Percentiles rank a stretch among this genome's conserved stretches.
phyloP scores from a whole-genome alignment of 2,888 invertebrate genomes.

The Eupithecia dodoneata region DNA sequence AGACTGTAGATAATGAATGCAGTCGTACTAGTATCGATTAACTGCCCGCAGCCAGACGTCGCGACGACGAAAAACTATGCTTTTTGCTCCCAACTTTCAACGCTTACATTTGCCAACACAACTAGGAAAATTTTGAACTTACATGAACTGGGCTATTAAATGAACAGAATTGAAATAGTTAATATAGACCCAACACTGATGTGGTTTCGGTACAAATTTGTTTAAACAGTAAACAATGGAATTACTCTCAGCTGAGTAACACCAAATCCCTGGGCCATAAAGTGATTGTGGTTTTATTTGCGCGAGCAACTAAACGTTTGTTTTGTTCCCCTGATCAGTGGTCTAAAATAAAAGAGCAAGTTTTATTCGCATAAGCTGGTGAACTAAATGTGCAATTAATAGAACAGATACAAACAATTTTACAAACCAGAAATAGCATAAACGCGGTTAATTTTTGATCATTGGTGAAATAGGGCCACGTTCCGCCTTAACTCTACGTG shows the following conservation, averaged over 20 bases:
- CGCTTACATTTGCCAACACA: conserved; percentile 50
- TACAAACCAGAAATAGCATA: too few relatives aligned
- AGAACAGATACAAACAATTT: not conserved
- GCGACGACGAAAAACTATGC: conserved; percentile 71
- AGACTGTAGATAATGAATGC: conserved; percentile 44
- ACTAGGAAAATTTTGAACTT: conserved; percentile 30
- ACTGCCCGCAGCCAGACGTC: conserved; percentile 65
- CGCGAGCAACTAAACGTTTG: conserved; percentile 15
- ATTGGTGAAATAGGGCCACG: not conserved
- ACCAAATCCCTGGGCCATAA: conserved; percentile 13
- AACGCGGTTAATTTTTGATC: not conserved
- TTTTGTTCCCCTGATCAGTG: conserved; percentile 11
- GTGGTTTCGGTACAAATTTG: conserved; percentile 19
- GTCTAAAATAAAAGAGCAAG: not conserved
- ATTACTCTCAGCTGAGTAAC: conserved; percentile 27
- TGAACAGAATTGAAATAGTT: conserved; percentile 21
- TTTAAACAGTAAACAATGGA: conserved; percentile 16
- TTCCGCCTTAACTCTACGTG: not conserved
- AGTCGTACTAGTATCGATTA: conserved; percentile 69
- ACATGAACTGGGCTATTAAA: conserved; percentile 35
- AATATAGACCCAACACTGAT: conserved; percentile 18
- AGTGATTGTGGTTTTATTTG: conserved; percentile 20
- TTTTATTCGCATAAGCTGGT: not conserved
- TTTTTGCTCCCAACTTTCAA: conserved; percentile 60
- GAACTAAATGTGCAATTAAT: not conserved